A percentile compares a stretch with the other conserved stretches of the same genome.
Conservation (phyloP, 2,113 vertebrate species). For the Xenus cinereus region DNA sequence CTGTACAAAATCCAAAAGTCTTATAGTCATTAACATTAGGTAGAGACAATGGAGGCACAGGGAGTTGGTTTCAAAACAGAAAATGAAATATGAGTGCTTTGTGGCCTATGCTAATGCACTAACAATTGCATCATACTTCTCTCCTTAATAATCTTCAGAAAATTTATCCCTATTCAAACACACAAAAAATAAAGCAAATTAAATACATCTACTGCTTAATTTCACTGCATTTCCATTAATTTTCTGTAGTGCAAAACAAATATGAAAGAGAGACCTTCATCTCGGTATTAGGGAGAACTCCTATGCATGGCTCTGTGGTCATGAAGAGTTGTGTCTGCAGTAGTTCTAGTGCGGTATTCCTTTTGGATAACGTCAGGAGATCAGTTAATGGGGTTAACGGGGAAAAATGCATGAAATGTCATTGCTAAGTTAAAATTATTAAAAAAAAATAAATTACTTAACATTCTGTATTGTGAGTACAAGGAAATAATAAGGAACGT, state of each 20-base stretch:
- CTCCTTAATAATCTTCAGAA: not conserved
- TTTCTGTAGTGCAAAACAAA: not conserved
- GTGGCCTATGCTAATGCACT: not conserved
- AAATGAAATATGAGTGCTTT: not conserved
- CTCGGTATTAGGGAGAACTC: not conserved
- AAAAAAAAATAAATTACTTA: not conserved
- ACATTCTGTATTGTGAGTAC: not conserved
- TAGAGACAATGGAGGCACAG: not conserved
- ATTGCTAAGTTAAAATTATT: not conserved
- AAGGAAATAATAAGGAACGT: not conserved
- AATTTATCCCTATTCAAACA: not conserved
- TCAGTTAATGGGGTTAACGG: not conserved
- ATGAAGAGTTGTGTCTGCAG: not conserved
- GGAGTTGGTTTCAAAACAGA: not conserved
- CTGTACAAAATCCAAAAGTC: not conserved
- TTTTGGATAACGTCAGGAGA: not conserved
- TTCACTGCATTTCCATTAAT: not conserved
- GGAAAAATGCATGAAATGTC: not conserved
- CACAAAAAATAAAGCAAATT: not conserved
- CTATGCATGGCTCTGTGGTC: not conserved
- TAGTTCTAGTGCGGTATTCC: not conserved
- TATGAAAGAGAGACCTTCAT: not conserved
- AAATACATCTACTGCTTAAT: not conserved
- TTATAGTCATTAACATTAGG: not conserved
- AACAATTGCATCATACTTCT: not conserved